These are phyloP conservation scores for Urocitellus parryii DNA, from an alignment of 2,113 vertebrate species.

Conservation along the genomic window DNA sequence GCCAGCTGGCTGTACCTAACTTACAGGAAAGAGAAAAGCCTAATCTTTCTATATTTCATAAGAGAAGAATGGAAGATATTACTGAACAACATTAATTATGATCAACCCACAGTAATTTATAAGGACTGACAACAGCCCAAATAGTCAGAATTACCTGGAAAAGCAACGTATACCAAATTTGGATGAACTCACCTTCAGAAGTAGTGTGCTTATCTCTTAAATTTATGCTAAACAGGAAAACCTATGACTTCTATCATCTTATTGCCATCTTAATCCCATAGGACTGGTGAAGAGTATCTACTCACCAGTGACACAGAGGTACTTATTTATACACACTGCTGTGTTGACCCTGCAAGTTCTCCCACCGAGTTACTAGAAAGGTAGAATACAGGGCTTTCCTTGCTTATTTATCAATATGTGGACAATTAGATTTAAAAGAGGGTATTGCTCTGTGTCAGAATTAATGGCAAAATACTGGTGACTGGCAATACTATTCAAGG, in stretches of 20 bases:
- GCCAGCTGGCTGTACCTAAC: background rate
- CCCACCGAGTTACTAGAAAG: background rate
- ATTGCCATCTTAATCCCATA: background rate
- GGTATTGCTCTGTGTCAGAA: conserved; percentile 93
- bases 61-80: background rate
- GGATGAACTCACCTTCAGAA: background rate
- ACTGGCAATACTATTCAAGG: conserved; percentile 89
- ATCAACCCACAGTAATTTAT: too few species aligned
- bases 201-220: background rate
- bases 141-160: background rate
- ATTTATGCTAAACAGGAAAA: background rate
- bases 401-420: conserved; percentile 94
- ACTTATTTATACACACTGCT: background rate
- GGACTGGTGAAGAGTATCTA: background rate
- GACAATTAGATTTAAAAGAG: conserved; percentile 92
- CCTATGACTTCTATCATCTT: background rate
- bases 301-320: background rate
- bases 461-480: conserved; percentile 89
- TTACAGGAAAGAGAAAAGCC: background rate
- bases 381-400: conserved; percentile 80
- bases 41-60: background rate
- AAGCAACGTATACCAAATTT: too few species aligned
- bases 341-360: background rate
- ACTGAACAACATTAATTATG: background rate
- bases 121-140: background rate